A percentile compares a stretch with the other conserved stretches of the same genome.
These are phyloP conservation scores for Diabrotica balteata DNA, from an alignment of 2,888 invertebrate genomes.

Conservation along the genomic window DNA sequence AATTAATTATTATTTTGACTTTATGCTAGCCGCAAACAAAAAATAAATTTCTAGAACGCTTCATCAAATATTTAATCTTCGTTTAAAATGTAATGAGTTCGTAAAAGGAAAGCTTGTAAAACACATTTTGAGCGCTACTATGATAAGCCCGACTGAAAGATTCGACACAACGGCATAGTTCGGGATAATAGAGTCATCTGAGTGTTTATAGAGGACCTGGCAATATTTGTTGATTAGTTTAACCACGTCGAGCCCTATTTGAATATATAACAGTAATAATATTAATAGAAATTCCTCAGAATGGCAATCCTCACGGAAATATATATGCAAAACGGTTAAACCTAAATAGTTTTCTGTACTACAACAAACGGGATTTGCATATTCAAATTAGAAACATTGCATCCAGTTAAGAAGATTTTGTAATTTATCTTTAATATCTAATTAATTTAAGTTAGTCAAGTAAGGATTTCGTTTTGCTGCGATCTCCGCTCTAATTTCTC, in stretches of 20 bases:
- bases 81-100: too few species aligned
- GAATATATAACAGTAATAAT: conserved; percentile 30
- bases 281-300: conserved; percentile 31
- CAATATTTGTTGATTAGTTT: conserved; percentile 21
- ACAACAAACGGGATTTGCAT: conserved; percentile 31
- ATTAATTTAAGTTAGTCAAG: conserved; percentile 30
- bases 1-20: too few species aligned
- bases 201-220: conserved; percentile 15
- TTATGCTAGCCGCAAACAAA: too few species aligned
- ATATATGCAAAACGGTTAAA: conserved; percentile 33
- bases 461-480: conserved; percentile 16
- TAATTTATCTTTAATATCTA: conserved; percentile 30
- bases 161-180: neutral
- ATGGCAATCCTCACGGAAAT: conserved; percentile 37
- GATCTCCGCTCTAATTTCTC: conserved; percentile 20
- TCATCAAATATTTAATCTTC: too few species aligned
- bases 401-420: conserved; percentile 24
- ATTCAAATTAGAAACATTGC: conserved; percentile 34
- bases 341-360: conserved; percentile 32
- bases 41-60: too few species aligned
- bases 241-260: conserved; percentile 20
- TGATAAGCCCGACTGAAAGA: neutral
- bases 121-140: too few species aligned
- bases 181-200: conserved; percentile 7
- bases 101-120: too few species aligned